phyloP scores from a whole-genome alignment of 2,113 vertebrate genomes.

The Calidris pygmaea region DNA sequence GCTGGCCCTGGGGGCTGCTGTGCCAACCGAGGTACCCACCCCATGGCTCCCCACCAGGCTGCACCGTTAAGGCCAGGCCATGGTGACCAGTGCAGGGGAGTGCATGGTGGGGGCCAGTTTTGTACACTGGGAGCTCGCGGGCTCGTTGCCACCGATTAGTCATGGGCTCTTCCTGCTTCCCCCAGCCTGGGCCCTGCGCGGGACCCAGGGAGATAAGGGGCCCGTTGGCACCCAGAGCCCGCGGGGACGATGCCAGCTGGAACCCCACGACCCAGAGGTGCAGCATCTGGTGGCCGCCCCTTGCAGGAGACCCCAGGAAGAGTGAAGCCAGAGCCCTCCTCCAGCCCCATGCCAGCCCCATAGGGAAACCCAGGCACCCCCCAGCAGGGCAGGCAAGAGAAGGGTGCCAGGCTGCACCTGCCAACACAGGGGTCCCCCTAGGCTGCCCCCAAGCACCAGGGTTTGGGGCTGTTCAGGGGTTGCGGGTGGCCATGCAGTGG shows the following conservation, averaged over 20 bases:
- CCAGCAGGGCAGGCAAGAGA: neutral
- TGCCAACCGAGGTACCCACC: neutral
- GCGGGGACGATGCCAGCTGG: accelerated
- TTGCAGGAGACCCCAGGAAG: neutral
- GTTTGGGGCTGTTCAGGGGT: neutral
- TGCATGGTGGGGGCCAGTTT: accelerated
- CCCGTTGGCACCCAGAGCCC: accelerated
- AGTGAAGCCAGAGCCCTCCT: neutral
- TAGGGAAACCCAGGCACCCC: neutral
- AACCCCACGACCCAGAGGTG: neutral
- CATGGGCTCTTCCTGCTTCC: constrained; percentile 50
- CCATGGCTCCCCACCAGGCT: neutral
- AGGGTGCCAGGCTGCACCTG: neutral
- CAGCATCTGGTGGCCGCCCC: neutral
- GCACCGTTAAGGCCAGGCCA: neutral
- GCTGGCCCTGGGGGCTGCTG: accelerated
- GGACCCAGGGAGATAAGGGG: neutral
- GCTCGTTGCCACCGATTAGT: constrained; percentile 43
- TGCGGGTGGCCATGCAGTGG: neutral
- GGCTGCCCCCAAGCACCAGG: accelerated
- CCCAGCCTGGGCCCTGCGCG: neutral
- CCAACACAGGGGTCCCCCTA: neutral
- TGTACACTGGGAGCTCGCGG: neutral
- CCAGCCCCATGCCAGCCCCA: neutral
- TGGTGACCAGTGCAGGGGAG: accelerated